Evolutionary conservation across 1,140 invertebrate species (phyloP), one percentile per base, ranked within the genome.

Genomic region (Wiebesia pumilae): DNA sequence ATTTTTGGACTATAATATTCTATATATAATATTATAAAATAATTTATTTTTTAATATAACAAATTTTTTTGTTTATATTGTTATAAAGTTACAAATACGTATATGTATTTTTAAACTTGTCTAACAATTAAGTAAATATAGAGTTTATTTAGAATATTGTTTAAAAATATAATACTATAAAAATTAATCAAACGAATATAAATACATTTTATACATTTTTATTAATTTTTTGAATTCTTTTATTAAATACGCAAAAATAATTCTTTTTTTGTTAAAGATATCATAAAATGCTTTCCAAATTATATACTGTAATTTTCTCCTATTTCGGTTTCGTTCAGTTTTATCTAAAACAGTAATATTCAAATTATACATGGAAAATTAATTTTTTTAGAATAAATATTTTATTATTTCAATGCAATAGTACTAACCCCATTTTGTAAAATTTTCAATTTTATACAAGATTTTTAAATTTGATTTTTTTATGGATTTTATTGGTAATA

Each of bases 211-310:
- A 38, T 62, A 62, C 38, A 14, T 80, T 58, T 65, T 38, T 30
- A 81, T 65, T 2, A 81, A 65, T 65, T 40, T 81, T 65, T 81
- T 65, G 33, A 81, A 81, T 24, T 27, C 24, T 40, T 38, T 67
- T 40, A 81, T 81, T 81, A 81, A 65, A 81, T 81, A n/a, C n/a
- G 40, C 0, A 81, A 81, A 81, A 65, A 14, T 35, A 12, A 10
- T n/a, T 24, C 27, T 38, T 58, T 81, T 81, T 82, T 71, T 82
- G 0, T 40, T 71, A 71, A 82, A 82, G 33, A 71, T 30, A 71
- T 47, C 9, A 82, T 82, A 69, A 51, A 82, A 82, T 47, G 35
- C 43, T 69, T 51, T 69, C 80, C 80, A 82, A 10, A 82, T n/a
- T 2, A 71, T 69, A 19, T 10, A 71, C 27, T 24, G 35, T 47